Conservation (phyloP, 35 echinoderm and acorn worm species). For the Chiridota heheva region DNA sequence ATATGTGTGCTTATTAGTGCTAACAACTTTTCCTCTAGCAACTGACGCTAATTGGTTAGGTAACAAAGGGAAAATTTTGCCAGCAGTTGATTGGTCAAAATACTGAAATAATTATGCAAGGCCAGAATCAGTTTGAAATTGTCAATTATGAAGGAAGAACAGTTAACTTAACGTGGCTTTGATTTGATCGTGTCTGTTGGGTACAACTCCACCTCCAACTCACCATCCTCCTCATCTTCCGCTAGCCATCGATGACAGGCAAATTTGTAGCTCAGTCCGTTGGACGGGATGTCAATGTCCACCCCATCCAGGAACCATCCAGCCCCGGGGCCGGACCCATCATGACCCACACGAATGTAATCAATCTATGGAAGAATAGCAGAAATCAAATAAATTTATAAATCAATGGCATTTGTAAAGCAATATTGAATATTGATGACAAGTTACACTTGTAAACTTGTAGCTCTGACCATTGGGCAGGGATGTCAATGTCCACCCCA, state of each 20-base stretch:
- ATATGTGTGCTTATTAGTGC: too few species aligned
- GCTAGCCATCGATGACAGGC: conserved; percentile 93
- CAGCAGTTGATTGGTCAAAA: too few species aligned
- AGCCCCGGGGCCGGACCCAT: conserved; percentile 89
- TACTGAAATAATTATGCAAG: too few species aligned
- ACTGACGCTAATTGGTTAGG: too few species aligned
- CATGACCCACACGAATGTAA: conserved; percentile 88
- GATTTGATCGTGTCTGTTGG: conserved; percentile 83
- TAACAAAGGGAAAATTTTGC: too few species aligned
- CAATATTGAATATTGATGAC: too few species aligned
- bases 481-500: conserved; percentile 81
- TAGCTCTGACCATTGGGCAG: conserved; percentile 88
- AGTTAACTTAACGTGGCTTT: conserved; percentile 87
- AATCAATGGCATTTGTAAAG: too few species aligned
- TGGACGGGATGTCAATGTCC: conserved; percentile 89
- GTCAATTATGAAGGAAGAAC: too few species aligned
- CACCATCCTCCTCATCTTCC: conserved; percentile 94
- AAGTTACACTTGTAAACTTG: conserved; percentile 82
- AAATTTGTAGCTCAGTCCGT: conserved; percentile 86
- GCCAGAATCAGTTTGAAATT: too few species aligned
- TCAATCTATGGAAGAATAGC: conserved; percentile 60
- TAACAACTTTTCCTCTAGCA: too few species aligned
- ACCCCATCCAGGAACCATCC: conserved; percentile 94
- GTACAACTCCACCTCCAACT: conserved; percentile 83
- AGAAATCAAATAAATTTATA: too few species aligned